Evolutionary conservation across 2,113 vertebrate genomes (phyloP).

Genomic region (Hirundichthys speculiger): DNA sequence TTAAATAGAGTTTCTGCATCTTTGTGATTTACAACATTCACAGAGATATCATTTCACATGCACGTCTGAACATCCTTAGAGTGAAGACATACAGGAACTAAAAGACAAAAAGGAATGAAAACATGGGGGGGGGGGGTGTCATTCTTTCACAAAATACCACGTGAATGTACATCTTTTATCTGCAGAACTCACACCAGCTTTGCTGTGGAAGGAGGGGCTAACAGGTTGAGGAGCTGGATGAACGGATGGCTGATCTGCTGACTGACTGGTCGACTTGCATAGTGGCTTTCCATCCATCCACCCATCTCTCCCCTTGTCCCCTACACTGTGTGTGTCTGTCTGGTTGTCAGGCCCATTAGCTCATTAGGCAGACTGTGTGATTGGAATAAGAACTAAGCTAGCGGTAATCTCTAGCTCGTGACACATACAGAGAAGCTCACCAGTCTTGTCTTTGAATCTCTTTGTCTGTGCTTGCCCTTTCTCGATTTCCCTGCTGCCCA

Average conservation of each 20-base stretch:
- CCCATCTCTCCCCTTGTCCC: slow-evolving; percentile 39
- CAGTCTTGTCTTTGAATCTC: slow-evolving; percentile 43
- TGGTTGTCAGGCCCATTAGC: slow-evolving; percentile 74
- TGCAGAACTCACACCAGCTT: slow-evolving; percentile 37
- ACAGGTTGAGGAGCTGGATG: slow-evolving; percentile 54
- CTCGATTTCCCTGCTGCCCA: slow-evolving; percentile 30
- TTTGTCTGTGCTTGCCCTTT: slow-evolving; percentile 61
- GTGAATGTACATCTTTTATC: slow-evolving; percentile 45
- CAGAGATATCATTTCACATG: not conserved
- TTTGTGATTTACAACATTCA: slow-evolving; percentile 20
- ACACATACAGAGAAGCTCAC: slow-evolving; percentile 45
- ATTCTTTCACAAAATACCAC: slow-evolving; percentile 32
- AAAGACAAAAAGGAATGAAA: slow-evolving; percentile 17
- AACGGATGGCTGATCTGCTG: slow-evolving; percentile 48
- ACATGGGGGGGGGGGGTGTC: slow-evolving; percentile 28
- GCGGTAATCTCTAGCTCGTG: slow-evolving; percentile 58
- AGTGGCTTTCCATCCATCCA: slow-evolving; percentile 60
- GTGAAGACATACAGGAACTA: not conserved
- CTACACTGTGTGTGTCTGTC: slow-evolving; percentile 66
- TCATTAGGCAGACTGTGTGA: slow-evolving; percentile 73
- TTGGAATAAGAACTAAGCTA: slow-evolving; percentile 73
- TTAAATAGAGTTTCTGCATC: slow-evolving; percentile 18
- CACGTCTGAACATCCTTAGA: not conserved
- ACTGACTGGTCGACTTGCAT: slow-evolving; percentile 49
- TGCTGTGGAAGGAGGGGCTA: slow-evolving; percentile 41